These are phyloP conservation scores for Morelia viridis DNA, from an alignment of 2,797 vertebrate genomes.

Conservation along the genomic window DNA sequence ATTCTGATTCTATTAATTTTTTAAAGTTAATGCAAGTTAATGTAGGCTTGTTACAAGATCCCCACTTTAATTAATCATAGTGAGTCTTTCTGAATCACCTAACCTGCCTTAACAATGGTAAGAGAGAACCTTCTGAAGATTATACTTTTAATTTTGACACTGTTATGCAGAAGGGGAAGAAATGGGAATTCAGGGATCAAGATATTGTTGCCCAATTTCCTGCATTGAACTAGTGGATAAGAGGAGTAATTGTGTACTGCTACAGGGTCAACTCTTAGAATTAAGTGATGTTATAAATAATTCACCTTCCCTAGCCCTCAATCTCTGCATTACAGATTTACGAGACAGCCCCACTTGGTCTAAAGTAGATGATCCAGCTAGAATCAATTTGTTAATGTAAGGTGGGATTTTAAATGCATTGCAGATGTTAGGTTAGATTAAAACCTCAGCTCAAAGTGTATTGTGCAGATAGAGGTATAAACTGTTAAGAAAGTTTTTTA, in stretches of 20 bases:
- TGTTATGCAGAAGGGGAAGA: background rate
- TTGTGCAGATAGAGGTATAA: background rate
- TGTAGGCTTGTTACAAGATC: background rate
- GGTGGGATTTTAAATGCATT: background rate
- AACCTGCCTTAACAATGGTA: background rate
- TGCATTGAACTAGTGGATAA: background rate
- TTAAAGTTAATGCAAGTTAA: too few relatives aligned
- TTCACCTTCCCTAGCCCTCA: background rate
- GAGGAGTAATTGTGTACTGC: background rate
- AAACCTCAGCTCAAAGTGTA: background rate
- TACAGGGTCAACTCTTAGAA: background rate
- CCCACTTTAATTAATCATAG: background rate
- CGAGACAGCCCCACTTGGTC: background rate
- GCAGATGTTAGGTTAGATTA: background rate
- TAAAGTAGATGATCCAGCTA: background rate
- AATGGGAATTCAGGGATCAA: background rate
- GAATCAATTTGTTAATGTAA: background rate
- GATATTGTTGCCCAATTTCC: background rate
- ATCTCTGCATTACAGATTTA: background rate
- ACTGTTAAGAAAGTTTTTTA: background rate
- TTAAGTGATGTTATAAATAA: background rate
- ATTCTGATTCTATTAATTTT: too few relatives aligned
- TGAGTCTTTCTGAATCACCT: background rate
- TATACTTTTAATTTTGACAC: background rate
- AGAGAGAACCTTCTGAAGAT: background rate